These are phyloP conservation scores for Cyanistes caeruleus DNA, from an alignment of 2,113 vertebrate genomes.

Conservation along the genomic window DNA sequence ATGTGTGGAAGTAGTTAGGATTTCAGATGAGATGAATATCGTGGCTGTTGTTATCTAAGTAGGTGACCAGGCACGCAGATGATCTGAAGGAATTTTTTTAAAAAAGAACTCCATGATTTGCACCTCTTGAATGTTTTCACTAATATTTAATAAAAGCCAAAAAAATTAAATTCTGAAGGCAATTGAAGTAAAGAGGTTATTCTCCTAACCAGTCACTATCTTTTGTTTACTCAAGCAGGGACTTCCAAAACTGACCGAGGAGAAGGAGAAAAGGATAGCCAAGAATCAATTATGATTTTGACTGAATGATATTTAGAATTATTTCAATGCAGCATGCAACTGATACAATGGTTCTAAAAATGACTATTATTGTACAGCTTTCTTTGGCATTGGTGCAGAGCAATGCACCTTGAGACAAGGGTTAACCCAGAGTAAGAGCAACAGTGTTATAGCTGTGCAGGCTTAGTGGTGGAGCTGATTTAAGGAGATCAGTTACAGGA, in stretches of 20 bases:
- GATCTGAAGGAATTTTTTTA: neutral
- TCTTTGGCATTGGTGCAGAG: neutral
- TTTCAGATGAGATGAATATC: neutral
- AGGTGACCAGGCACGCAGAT: neutral
- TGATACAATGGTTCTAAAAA: neutral
- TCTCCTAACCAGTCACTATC: neutral
- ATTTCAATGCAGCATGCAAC: neutral
- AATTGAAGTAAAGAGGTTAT: neutral
- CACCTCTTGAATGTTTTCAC: neutral
- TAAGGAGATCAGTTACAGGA: neutral
- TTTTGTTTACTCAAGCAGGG: neutral
- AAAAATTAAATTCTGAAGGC: neutral
- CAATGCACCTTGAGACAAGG: neutral
- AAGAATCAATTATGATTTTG: neutral
- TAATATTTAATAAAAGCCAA: neutral
- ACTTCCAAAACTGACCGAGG: neutral
- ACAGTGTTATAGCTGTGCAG: neutral
- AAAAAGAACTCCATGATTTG: neutral
- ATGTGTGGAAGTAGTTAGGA: neutral
- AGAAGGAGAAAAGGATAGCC: neutral
- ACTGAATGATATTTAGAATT: neutral
- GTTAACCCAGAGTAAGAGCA: neutral
- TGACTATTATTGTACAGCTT: neutral
- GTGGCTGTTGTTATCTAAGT: neutral
- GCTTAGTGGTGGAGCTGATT: neutral